phyloP scores from a whole-genome alignment of 1,140 invertebrate genomes.

The Metaphire vulgaris region DNA sequence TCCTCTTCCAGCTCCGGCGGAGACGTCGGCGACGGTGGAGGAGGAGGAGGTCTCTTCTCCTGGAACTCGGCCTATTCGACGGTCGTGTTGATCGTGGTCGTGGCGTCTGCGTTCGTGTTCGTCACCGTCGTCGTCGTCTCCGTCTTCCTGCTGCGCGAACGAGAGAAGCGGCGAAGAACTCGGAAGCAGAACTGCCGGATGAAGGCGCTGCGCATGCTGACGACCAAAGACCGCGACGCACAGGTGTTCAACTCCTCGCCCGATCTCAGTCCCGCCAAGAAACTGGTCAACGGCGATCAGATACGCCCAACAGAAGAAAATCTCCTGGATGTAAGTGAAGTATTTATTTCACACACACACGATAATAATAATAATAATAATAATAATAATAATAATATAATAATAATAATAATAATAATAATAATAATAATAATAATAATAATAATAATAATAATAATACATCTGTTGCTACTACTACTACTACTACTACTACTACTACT shows the following conservation, averaged over 20 bases:
- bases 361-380: too few species aligned
- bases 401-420: too few species aligned
- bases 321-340: too few species aligned
- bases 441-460: too few species aligned
- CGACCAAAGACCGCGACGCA: background rate
- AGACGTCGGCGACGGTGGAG: background rate
- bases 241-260: background rate
- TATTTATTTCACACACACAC: too few species aligned
- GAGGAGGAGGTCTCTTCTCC: background rate
- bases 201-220: background rate
- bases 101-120: background rate
- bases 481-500: too few species aligned
- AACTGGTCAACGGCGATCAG: background rate
- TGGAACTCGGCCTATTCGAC: conserved; percentile 6
- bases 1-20: background rate
- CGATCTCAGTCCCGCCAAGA: background rate
- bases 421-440: too few species aligned
- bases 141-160: background rate
- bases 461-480: too few species aligned
- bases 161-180: background rate
- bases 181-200: conserved; percentile 1
- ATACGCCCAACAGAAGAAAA: background rate
- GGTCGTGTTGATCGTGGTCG: conserved; percentile 9
- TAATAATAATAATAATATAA: too few species aligned
- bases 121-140: background rate